phyloP scores from a whole-genome alignment of 2,888 invertebrate genomes.

The Spisula subtruncata region DNA sequence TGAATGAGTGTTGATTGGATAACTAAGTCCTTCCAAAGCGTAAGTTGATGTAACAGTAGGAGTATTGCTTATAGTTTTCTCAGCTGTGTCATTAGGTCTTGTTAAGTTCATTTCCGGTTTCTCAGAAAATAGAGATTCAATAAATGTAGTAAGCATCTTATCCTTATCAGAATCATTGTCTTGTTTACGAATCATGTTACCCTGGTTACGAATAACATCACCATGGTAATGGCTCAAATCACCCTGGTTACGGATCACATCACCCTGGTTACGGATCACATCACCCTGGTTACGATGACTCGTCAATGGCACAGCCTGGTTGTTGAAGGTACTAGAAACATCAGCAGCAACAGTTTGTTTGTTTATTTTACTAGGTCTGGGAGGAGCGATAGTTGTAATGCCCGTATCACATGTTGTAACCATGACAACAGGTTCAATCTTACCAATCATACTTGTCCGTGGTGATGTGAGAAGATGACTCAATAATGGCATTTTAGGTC shows the following conservation, averaged over 20 bases:
- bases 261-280: too few relatives aligned
- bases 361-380: not conserved
- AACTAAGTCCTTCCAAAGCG: not conserved
- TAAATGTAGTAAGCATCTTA: constrained; percentile 26
- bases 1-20: not conserved
- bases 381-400: not conserved
- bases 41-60: not conserved
- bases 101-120: not conserved
- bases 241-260: too few relatives aligned
- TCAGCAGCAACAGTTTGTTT: not conserved
- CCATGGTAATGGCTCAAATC: too few relatives aligned
- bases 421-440: not conserved
- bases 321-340: not conserved
- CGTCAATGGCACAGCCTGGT: not conserved
- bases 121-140: constrained; percentile 51
- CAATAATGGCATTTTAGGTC: constrained; percentile 16
- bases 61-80: not conserved
- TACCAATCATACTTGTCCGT: not conserved
- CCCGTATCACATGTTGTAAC: not conserved
- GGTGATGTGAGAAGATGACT: constrained; percentile 36
- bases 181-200: not conserved
- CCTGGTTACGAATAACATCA: not conserved
- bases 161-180: not conserved
- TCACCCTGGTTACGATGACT: not conserved
- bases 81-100: not conserved